phyloP scores from a whole-genome alignment of 2,888 invertebrate genomes.

The Aphodius granarius region DNA sequence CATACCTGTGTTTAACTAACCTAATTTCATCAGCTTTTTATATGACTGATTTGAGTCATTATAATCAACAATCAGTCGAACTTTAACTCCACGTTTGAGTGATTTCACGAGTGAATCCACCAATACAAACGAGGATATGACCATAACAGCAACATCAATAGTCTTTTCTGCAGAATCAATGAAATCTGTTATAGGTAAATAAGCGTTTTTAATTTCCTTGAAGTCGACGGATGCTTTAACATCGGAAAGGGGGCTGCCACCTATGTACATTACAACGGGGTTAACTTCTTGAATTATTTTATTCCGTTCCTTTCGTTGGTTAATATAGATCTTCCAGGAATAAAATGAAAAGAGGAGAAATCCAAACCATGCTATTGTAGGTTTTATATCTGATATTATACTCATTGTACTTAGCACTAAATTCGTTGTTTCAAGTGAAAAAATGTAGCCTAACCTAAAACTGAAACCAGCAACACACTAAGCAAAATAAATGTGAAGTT shows the following conservation, averaged over 20 bases:
- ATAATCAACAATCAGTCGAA: constrained; percentile 44
- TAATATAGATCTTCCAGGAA: not conserved
- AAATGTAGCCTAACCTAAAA: not conserved
- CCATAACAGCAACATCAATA: constrained; percentile 44
- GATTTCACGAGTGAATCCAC: constrained; percentile 38
- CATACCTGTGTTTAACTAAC: constrained; percentile 28
- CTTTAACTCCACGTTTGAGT: constrained; percentile 39
- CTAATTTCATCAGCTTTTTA: constrained; percentile 36
- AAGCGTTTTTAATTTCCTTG: constrained; percentile 34
- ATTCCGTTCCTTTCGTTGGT: not conserved
- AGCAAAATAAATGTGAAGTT: not conserved
- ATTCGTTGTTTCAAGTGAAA: not conserved
- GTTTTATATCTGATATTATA: not conserved
- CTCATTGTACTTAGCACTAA: not conserved
- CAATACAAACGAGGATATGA: constrained; percentile 36
- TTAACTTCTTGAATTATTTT: not conserved
- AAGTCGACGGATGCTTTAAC: not conserved
- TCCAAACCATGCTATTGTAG: not conserved
- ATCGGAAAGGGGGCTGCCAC: not conserved
- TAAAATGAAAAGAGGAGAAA: not conserved
- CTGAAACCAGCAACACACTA: no score
- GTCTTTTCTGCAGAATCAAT: constrained; percentile 41
- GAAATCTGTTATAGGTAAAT: constrained; percentile 44
- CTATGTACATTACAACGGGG: not conserved
- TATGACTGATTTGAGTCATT: constrained; percentile 24